Conservation (phyloP, 2,888 invertebrate genomes). For the Brachyopa scutellaris region DNA sequence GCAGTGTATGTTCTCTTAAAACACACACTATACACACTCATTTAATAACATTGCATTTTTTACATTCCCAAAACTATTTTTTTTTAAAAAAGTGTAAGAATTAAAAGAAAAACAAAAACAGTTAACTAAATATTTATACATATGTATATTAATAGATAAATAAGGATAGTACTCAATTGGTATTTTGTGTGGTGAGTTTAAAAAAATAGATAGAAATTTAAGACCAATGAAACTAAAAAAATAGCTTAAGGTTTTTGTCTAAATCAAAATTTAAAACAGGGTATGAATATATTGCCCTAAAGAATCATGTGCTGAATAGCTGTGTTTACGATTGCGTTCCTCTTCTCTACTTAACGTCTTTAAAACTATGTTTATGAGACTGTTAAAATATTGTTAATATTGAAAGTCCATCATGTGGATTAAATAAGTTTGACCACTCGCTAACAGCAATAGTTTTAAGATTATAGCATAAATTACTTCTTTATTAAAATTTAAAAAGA, state of each 20-base stretch:
- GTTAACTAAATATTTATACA: conserved; percentile 17
- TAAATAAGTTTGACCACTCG: too few relatives aligned
- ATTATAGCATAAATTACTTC: too few relatives aligned
- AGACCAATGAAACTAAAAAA: conserved; percentile 21
- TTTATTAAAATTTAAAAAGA: too few relatives aligned
- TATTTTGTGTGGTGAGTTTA: conserved; percentile 82
- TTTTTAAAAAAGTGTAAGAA: not conserved
- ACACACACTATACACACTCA: conserved; percentile 3
- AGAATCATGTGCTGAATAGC: conserved; percentile 36
- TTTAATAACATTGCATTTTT: not conserved
- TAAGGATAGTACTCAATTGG: conserved; percentile 68
- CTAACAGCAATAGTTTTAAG: too few relatives aligned
- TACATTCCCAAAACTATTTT: not conserved
- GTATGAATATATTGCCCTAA: conserved; percentile 11
- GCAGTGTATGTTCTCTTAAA: too few relatives aligned
- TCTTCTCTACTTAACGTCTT: not conserved
- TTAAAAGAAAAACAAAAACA: conserved; percentile 15
- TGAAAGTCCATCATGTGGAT: too few relatives aligned
- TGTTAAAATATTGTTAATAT: conserved; percentile 35
- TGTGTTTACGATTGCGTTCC: conserved; percentile 24
- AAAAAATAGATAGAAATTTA: conserved; percentile 27
- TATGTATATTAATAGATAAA: conserved; percentile 42
- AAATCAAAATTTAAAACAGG: conserved; percentile 4
- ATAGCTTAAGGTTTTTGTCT: not conserved
- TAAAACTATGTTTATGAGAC: conserved; percentile 38